Evolutionary conservation across 1,140 invertebrate species (phyloP).

Genomic region (Notospermus geniculatus): DNA sequence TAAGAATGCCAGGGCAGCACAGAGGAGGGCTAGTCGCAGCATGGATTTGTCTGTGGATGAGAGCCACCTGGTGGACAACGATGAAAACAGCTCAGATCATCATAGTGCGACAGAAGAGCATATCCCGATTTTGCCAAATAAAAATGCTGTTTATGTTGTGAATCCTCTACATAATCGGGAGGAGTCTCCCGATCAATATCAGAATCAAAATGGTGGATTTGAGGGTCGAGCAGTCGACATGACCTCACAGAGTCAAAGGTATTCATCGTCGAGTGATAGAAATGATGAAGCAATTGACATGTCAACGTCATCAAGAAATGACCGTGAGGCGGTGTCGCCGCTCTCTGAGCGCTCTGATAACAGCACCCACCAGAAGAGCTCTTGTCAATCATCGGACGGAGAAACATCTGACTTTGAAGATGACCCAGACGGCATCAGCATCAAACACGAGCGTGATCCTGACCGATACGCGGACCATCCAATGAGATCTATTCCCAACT

Average conservation of each 20-base stretch:
- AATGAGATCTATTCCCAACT: background rate
- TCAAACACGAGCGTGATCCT: background rate
- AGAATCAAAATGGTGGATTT: no score
- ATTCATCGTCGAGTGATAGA: no score
- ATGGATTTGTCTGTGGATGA: background rate
- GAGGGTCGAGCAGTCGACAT: no score
- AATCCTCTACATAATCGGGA: conserved; percentile 28
- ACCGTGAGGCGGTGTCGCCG: background rate
- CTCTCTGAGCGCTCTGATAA: background rate
- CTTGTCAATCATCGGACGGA: background rate
- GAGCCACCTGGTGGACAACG: background rate
- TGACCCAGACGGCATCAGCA: no score
- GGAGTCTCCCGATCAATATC: background rate
- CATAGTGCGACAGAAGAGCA: conserved; percentile 21
- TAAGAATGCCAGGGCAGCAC: conserved; percentile 94
- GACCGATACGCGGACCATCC: background rate
- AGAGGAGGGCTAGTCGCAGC: conserved; percentile 67
- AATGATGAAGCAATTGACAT: conserved; percentile 1
- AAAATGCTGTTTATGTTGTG: conserved; percentile 45
- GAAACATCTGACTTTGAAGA: no score
- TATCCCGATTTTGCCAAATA: conserved; percentile 39
- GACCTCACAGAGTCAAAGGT: no score
- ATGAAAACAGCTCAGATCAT: conserved; percentile 3
- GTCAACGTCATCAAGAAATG: background rate
- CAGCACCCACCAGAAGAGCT: background rate